These are phyloP conservation scores for Coronaproctus castanopsis DNA, from an alignment of 2,888 invertebrate species.

Conservation along the genomic window DNA sequence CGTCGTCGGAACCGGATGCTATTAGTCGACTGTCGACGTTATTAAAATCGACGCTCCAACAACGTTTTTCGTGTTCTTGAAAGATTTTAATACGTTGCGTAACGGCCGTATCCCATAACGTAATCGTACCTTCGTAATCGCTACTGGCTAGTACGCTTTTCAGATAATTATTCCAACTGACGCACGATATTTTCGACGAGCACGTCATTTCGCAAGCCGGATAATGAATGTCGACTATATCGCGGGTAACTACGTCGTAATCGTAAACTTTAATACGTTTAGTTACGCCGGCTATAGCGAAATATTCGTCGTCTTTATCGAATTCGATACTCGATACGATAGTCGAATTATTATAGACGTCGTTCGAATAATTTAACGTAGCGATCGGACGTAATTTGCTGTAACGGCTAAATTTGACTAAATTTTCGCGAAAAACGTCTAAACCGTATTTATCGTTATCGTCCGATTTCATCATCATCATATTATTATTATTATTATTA, in stretches of 20 bases:
- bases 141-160: conserved; percentile 71
- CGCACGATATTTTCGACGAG: conserved; percentile 80
- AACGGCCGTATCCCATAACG: conserved; percentile 74
- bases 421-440: conserved; percentile 60
- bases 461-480: conserved; percentile 3
- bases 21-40: conserved; percentile 70
- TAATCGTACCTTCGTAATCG: conserved; percentile 85
- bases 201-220: conserved; percentile 80
- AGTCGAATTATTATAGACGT: conserved; percentile 66
- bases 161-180: conserved; percentile 83
- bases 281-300: conserved; percentile 88
- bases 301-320: conserved; percentile 85
- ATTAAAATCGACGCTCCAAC: conserved; percentile 93
- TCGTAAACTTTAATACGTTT: conserved; percentile 86
- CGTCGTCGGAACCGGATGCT: conserved; percentile 83
- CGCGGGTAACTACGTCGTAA: conserved; percentile 62
- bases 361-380: conserved; percentile 72
- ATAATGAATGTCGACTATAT: conserved; percentile 77
- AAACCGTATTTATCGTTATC: conserved; percentile 30
- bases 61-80: conserved; percentile 82
- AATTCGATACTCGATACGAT: conserved; percentile 86
- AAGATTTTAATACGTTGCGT: conserved; percentile 51
- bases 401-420: conserved; percentile 66
- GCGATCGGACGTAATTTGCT: conserved; percentile 58
- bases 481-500: conserved; percentile 13